A percentile compares a stretch with the other conserved stretches of the same genome.
These are phyloP conservation scores for Alviniconcha marisindica DNA, from an alignment of 1,140 invertebrate species.

Conservation along the genomic window DNA sequence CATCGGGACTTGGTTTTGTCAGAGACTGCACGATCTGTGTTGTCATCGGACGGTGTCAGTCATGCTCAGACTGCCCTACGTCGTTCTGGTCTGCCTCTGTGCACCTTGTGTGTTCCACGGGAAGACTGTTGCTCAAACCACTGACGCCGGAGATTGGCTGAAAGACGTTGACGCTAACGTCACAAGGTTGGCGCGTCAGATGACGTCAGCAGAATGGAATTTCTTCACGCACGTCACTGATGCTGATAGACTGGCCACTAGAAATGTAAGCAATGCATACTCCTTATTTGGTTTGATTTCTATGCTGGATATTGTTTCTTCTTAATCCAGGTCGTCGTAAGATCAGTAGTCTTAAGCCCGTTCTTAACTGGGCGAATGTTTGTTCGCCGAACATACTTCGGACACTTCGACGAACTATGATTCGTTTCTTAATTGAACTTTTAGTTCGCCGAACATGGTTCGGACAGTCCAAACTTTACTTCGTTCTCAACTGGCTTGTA, in stretches of 20 bases:
- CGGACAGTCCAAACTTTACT: too few species aligned
- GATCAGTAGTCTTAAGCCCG: too few species aligned
- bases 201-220: neutral
- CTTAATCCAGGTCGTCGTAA: too few species aligned
- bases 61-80: neutral
- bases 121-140: neutral
- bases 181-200: neutral
- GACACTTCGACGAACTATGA: too few species aligned
- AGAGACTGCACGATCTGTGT: neutral
- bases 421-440: too few species aligned
- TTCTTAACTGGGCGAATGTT: too few species aligned
- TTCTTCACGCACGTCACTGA: constrained; percentile 13
- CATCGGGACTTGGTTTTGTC: neutral
- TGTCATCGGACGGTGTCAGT: neutral
- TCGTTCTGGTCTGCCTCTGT: neutral
- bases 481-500: too few species aligned
- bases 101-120: neutral
- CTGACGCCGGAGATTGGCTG: neutral
- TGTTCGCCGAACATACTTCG: too few species aligned
- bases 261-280: too few species aligned
- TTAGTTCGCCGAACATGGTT: too few species aligned
- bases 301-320: too few species aligned
- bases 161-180: neutral
- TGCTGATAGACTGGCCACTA: neutral
- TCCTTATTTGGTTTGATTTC: neutral